These are phyloP conservation scores for Pituophis catenifer DNA, from an alignment of 2,113 vertebrate species.

Conservation along the genomic window DNA sequence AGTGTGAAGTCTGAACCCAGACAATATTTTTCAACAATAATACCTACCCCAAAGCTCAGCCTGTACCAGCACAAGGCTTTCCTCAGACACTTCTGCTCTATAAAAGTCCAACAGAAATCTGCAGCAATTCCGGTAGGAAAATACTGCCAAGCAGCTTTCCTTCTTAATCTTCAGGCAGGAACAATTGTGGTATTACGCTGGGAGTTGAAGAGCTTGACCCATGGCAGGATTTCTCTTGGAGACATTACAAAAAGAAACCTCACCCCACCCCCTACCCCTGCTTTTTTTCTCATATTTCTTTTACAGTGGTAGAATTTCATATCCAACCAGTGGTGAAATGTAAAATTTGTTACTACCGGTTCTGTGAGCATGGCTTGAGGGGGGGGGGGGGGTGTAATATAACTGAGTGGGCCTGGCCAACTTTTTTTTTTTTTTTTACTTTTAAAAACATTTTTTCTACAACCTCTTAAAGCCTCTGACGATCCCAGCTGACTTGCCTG, in stretches of 20 bases:
- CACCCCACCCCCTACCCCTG: background rate
- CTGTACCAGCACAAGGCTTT: background rate
- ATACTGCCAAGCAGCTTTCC: background rate
- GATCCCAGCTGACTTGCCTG: no score
- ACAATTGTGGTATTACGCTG: background rate
- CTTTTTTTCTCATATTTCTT: background rate
- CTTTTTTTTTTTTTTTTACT: no score
- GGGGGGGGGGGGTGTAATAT: no score
- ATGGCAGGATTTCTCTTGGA: background rate
- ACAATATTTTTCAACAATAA: background rate
- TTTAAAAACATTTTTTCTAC: no score
- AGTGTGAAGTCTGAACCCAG: background rate
- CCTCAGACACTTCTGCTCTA: background rate
- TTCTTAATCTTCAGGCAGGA: background rate
- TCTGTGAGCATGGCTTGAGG: no score
- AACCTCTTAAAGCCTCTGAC: no score
- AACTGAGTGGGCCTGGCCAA: no score
- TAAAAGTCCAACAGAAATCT: background rate
- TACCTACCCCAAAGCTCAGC: background rate
- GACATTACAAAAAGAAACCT: background rate
- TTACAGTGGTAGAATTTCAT: background rate
- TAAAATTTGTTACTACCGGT: no score
- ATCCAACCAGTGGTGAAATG: no score
- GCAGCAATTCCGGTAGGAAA: background rate
- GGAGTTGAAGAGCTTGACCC: background rate